phyloP scores from a whole-genome alignment of 2,797 vertebrate species.

The Yasuhikotakia modesta region DNA sequence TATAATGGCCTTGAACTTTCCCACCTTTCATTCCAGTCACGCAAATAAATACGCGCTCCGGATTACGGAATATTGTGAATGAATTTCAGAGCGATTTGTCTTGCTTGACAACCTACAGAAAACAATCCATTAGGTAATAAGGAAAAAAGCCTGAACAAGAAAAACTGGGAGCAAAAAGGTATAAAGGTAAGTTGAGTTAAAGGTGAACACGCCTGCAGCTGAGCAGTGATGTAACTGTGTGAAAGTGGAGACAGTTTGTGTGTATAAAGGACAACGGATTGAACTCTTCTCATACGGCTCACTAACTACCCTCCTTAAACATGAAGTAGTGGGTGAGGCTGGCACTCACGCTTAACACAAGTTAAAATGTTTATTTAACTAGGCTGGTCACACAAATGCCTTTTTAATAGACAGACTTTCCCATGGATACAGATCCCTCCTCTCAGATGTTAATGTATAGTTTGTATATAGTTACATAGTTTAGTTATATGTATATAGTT shows the following conservation, averaged over 20 bases:
- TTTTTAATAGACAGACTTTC: background rate
- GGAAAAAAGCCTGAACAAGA: constrained; percentile 22
- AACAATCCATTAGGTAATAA: constrained; percentile 2
- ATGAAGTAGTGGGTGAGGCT: constrained; percentile 7
- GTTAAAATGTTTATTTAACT: constrained; percentile 32
- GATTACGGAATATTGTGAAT: constrained; percentile 17
- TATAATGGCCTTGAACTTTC: constrained; percentile 23
- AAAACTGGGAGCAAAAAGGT: constrained; percentile 31
- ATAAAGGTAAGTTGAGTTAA: constrained; percentile 48
- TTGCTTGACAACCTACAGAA: background rate
- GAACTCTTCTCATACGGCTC: constrained; percentile 11
- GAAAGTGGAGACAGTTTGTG: constrained; percentile 38
- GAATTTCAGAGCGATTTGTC: background rate
- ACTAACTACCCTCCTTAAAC: constrained; percentile 18
- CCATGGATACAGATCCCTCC: background rate
- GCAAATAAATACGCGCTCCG: constrained; percentile 24
- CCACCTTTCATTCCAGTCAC: constrained; percentile 17
- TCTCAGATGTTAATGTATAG: background rate
- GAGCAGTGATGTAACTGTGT: constrained; percentile 38
- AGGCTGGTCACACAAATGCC: background rate
- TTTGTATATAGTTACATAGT: background rate
- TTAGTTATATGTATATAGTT: background rate
- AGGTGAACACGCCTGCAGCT: constrained; percentile 38
- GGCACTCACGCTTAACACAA: constrained; percentile 19
- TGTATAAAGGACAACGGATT: constrained; percentile 21